Evolutionary conservation across 2,888 invertebrate genomes (phyloP), one percentile per base, ranked within the genome.

Genomic region (Chymomyza amoena): DNA sequence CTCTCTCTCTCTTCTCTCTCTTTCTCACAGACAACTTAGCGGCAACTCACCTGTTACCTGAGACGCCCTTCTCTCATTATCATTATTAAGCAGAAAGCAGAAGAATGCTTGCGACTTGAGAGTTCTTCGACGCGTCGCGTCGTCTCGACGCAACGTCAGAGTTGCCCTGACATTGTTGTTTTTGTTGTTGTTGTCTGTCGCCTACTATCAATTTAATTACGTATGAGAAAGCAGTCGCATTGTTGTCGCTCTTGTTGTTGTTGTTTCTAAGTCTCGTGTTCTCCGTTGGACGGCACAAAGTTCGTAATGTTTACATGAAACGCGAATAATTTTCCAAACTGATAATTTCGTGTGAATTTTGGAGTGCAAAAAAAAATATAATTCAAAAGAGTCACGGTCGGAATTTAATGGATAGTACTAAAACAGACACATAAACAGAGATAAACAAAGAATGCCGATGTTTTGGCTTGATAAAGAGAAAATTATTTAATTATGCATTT

Each of bases 61-160:
- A 84, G 75, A 75, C 75, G 81, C 84, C 87, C 83, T 84, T 84
- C 86, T 79, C 79, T 68, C 79, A 86, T 86, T 86, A 84, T 84
- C 82, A n/a, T 60, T 16, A 79, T 84, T 85, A 84, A 68, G 28
- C 80, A 66, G 84, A 54, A 54, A 54, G 54, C 10, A 18, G 9
- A 54, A 54, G 20, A 86, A 84, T 74, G 73, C 78, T 64, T 73
- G 63, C 73, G 80, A 56, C 39, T 65, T 6, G 13, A 32, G 32
- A 32, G 32, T 32, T 32, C 32, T 32, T 6, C 32, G 32, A 32
- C 9, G 32, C 7, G 7, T 32, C 7, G 32, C 32, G 32, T 7
- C 9, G 32, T 32, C 32, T 32, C 7, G 32, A 9, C 32, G 7
- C 1, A 9, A 16, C 16, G 13, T 56, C 25, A 16, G 18, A 13